Evolutionary conservation across 1,140 invertebrate species (phyloP).

Genomic region (Drosophila burlai): DNA sequence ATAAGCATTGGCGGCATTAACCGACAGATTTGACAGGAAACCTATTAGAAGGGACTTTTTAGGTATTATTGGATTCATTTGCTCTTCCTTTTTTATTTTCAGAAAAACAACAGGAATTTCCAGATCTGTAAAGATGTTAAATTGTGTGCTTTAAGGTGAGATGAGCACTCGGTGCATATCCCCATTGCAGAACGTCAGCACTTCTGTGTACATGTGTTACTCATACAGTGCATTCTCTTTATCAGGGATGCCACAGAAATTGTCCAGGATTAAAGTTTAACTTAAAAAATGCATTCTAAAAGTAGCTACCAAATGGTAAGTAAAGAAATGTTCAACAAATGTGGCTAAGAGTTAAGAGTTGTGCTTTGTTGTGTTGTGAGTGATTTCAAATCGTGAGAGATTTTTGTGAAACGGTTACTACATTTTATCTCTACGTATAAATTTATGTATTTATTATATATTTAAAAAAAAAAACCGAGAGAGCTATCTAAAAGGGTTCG

Average conservation of each 20-base stretch:
- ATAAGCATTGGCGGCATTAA: conserved; percentile 48
- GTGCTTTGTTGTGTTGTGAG: too few species aligned
- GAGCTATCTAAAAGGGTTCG: too few species aligned
- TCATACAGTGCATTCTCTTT: neutral
- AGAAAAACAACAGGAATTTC: neutral
- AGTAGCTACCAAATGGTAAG: neutral
- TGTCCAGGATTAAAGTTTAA: neutral
- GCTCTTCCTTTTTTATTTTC: neutral
- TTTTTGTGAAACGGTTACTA: too few species aligned
- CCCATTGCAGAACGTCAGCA: conserved; percentile 20
- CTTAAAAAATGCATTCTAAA: neutral
- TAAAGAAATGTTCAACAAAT: neutral
- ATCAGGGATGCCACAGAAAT: neutral
- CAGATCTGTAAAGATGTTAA: neutral
- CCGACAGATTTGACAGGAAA: conserved; percentile 32
- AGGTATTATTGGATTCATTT: conserved; percentile 14
- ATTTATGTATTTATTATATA: too few species aligned
- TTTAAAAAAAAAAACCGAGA: too few species aligned
- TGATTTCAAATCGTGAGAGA: neutral
- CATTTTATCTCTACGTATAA: too few species aligned
- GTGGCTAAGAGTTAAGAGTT: too few species aligned
- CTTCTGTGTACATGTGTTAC: neutral
- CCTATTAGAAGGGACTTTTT: conserved; percentile 14
- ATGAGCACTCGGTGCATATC: neutral
- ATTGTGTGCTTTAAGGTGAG: conserved; percentile 7